A percentile compares a stretch with the other conserved stretches of the same genome.
These are phyloP conservation scores for Podilymbus podiceps DNA, from an alignment of 2,113 vertebrate genomes.

Conservation along the genomic window DNA sequence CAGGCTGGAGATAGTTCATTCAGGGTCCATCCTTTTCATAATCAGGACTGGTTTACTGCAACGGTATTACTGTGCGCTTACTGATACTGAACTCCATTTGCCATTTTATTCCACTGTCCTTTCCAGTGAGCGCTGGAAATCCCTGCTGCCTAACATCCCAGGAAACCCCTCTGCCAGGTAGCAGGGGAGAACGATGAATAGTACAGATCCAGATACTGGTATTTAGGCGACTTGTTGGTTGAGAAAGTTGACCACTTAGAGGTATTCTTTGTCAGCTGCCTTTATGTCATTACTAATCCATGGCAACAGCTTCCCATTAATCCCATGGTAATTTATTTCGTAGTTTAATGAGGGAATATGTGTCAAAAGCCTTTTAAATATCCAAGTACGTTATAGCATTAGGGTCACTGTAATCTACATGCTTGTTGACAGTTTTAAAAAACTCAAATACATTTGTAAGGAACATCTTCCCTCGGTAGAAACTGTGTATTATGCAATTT, in stretches of 20 bases:
- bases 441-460: not conserved
- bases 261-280: not conserved
- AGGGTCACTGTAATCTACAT: not conserved
- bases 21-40: not conserved
- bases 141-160: not conserved
- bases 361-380: conserved; percentile 11
- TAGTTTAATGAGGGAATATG: not conserved
- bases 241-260: not conserved
- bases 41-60: not conserved
- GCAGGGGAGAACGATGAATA: not conserved
- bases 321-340: not conserved
- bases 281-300: not conserved
- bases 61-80: not conserved
- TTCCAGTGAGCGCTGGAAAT: not conserved
- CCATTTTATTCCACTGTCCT: not conserved
- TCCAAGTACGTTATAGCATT: not conserved
- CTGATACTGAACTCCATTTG: not conserved
- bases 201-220: not conserved
- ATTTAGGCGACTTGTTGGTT: not conserved
- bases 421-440: not conserved
- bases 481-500: not conserved
- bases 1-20: not conserved
- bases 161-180: not conserved
- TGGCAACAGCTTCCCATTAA: not conserved
- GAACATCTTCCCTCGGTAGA: not conserved